Evolutionary conservation across 2,113 vertebrate genomes (phyloP), one percentile per base, ranked within the genome.

Genomic region (Sula dactylatra): DNA sequence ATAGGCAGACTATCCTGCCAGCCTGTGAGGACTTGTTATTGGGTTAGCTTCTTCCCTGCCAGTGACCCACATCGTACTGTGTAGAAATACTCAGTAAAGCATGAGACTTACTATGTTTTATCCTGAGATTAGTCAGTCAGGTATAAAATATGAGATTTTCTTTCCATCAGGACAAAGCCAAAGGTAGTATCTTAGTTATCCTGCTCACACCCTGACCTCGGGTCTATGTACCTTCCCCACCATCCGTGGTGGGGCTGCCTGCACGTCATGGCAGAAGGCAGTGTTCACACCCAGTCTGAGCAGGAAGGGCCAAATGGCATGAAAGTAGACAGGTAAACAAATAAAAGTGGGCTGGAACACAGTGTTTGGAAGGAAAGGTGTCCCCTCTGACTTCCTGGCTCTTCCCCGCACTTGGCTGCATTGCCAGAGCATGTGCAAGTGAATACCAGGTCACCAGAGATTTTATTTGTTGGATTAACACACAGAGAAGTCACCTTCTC

Each of bases 221-320:
- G n/a, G 22, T 69, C 62, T 47, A 0, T 27, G 26, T 17, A 59
- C n/a, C 34, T 87, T 82, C 32, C 58, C 36, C 45, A 45, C 9
- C 42, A 61, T 5, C 31, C 2, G 0, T 11, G 54, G n/a, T 19
- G 45, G 40, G 58, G 47, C 20, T 84, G 55, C 11, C 3, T 4
- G 27, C 0, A 3, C 3, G 8, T 27, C 12, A 40, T 0, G 4
- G 21, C 22, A 69, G 31, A 90, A 88, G 11, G 49, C 36, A 79
- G 22, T 0, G 0, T 20, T 76, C n/a, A n/a, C 62, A 82, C 19
- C n/a, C 44, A 47, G 44, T 3, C 56, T 61, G 29, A 86, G n/a
- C 58, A 70, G 55, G 59, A 92, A 80, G 45, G 58, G 58, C 10
- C 1, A 2, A 85, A 45, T 36, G 74, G 38, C 15, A 34, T 22